phyloP scores from a whole-genome alignment of 2,888 invertebrate species.

The Ernsta delagoae region DNA sequence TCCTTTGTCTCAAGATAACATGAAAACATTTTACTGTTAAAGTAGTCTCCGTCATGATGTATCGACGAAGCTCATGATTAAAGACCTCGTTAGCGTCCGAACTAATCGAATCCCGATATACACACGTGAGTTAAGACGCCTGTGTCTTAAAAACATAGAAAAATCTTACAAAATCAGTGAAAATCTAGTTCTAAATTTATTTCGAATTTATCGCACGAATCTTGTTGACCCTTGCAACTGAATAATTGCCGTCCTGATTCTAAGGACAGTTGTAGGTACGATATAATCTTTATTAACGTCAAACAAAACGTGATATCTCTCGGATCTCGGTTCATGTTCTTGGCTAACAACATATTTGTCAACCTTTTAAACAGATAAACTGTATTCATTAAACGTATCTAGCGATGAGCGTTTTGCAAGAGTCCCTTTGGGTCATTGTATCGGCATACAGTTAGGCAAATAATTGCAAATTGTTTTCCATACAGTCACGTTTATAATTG shows the following conservation, averaged over 20 bases:
- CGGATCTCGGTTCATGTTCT: neutral
- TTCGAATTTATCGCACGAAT: neutral
- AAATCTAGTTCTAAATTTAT: neutral
- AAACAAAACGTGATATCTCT: neutral
- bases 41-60: too few relatives aligned
- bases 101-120: too few relatives aligned
- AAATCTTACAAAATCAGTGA: neutral
- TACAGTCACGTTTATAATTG: neutral
- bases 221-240: conserved; percentile 1
- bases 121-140: too few relatives aligned
- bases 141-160: too few relatives aligned
- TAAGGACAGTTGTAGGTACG: neutral
- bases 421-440: conserved; percentile 3
- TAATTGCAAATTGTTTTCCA: neutral
- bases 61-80: too few relatives aligned
- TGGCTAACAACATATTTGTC: conserved; percentile 4
- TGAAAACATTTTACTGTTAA: too few relatives aligned
- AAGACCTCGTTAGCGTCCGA: too few relatives aligned
- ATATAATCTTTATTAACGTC: conserved; percentile 10
- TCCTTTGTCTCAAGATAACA: too few relatives aligned
- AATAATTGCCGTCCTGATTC: neutral
- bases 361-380: conserved; percentile 9
- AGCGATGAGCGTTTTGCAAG: neutral
- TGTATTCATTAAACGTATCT: conserved; percentile 11
- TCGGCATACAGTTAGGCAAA: neutral